phyloP scores from a whole-genome alignment of 1,140 invertebrate genomes.

The Polypedilum pembai region DNA sequence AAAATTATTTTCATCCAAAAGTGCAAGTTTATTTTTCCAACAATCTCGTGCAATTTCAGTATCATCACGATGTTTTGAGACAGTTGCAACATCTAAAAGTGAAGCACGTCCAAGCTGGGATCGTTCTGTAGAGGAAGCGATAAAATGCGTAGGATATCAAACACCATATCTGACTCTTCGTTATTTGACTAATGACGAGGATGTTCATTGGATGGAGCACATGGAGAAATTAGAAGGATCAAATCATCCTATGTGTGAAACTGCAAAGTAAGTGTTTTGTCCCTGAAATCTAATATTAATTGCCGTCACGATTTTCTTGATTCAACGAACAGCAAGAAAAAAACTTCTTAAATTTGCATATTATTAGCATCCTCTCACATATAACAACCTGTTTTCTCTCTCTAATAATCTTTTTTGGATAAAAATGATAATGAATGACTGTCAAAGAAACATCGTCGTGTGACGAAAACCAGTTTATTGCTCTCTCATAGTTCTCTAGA shows the following conservation, averaged over 20 bases:
- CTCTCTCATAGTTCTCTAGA: neutral
- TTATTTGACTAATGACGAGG: neutral
- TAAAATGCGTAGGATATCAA: neutral
- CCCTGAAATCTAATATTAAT: neutral
- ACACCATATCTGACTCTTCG: neutral
- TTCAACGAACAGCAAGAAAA: neutral
- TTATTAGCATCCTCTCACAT: neutral
- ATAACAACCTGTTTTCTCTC: neutral
- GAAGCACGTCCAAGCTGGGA: neutral
- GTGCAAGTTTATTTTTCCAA: neutral
- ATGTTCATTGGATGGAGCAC: neutral
- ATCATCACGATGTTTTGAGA: neutral
- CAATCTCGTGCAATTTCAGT: neutral
- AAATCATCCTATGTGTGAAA: neutral
- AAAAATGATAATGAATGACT: neutral
- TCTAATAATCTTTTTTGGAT: neutral
- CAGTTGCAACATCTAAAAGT: neutral
- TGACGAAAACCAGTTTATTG: neutral
- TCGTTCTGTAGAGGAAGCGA: neutral
- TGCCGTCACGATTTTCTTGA: neutral
- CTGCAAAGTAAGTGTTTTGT: conserved; percentile 16
- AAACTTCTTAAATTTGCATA: neutral
- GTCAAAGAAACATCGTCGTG: neutral
- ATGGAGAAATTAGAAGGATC: neutral
- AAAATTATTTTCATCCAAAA: conserved; percentile 7